A percentile compares a stretch with the other conserved stretches of the same genome.
Evolutionary conservation across 2,888 invertebrate species (phyloP).

Genomic region (Argyresthia goedartella): DNA sequence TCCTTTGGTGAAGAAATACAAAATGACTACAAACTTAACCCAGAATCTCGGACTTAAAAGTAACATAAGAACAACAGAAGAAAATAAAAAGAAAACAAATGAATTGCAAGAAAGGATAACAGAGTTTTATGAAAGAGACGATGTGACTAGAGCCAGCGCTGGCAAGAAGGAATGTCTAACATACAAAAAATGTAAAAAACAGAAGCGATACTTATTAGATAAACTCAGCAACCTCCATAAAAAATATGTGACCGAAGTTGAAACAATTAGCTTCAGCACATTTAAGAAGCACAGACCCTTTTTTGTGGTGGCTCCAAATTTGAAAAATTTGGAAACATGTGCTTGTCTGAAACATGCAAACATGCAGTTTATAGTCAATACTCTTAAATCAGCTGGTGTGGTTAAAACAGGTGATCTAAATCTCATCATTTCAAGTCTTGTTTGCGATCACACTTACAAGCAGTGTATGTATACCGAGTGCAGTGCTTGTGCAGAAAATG

Average conservation of each 20-base stretch:
- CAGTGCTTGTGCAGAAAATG: background rate
- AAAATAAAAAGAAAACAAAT: background rate
- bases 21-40: conserved; percentile 1
- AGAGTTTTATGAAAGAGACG: conserved; percentile 4
- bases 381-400: background rate
- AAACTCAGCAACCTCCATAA: conserved; percentile 11
- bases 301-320: background rate
- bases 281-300: background rate
- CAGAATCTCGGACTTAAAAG: conserved; percentile 1
- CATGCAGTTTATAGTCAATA: too few relatives aligned
- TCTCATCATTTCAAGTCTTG: background rate
- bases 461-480: too few relatives aligned
- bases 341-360: background rate
- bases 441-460: background rate
- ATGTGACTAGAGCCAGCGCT: conserved; percentile 4
- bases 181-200: too few relatives aligned
- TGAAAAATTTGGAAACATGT: background rate
- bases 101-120: background rate
- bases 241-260: conserved; percentile 13
- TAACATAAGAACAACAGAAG: conserved; percentile 1
- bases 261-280: conserved; percentile 7
- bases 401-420: background rate
- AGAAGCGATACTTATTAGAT: conserved; percentile 7
- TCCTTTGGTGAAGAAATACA: conserved; percentile 4
- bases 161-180: too few relatives aligned